Evolutionary conservation across 2,113 vertebrate species (phyloP), one percentile per base, ranked within the genome.

Genomic region (Chascanopsetta lugubris): DNA sequence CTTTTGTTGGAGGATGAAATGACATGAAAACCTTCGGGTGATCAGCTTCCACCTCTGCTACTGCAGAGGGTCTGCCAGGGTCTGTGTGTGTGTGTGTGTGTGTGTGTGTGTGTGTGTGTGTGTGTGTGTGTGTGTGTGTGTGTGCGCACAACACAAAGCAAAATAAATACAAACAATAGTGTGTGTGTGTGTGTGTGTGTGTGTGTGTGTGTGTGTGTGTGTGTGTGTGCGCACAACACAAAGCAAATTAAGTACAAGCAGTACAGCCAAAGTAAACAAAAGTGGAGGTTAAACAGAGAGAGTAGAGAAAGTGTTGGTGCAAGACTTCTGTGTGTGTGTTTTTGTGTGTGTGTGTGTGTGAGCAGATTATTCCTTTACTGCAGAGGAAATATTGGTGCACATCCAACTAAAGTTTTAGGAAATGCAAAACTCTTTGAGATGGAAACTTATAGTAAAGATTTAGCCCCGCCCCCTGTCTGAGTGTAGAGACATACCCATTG

Each of bases 1-100:
- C 38, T 15, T 11, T 36, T 25, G 43, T 36, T 72, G 67, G 46
- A 79, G 61, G 36, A 34, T 58, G 57, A 80, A 76, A 76, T 45
- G 63, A 58, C 58, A 63, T 40, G 53, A 75, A 72, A 57, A 67
- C 72, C 67, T 75, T 68, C 62, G 68, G 63, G 53, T 72, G 46
- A 72, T 72, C 67, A 58, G 46, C 51, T 63, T 43, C 68, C 67
- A 25, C 38, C 51, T 59, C 62, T 72, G 78, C 78, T 42, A 47
- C 71, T 70, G 77, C 77, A 75, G 72, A 67, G 65, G 58, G 26
- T 17, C 45, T 78, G 49, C 56, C 57, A 26, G 54, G 25, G n/a
- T 64, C 0, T 34, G 18, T 48, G 34, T 67, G 34, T 69, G 56
- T 58, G 20, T 26, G 62, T 61, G 42, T 61, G 48, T 69, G 64